phyloP scores from a whole-genome alignment of 1,140 invertebrate species.

The Drosophila sproati region DNA sequence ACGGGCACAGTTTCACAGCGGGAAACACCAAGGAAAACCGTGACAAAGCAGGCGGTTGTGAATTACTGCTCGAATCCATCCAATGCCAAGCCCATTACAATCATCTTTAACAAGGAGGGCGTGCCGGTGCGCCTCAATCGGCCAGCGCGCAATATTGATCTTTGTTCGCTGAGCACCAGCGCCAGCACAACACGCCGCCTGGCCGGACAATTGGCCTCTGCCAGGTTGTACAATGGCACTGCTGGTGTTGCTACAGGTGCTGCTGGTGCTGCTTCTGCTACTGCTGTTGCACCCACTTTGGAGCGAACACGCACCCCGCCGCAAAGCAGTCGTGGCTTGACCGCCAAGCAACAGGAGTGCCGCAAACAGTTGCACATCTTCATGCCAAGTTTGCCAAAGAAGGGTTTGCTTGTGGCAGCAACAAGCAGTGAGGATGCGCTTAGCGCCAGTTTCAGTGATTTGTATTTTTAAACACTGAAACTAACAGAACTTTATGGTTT shows the following conservation, averaged over 20 bases:
- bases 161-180: slow-evolving; percentile 67
- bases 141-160: slow-evolving; percentile 76
- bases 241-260: slow-evolving; percentile 33
- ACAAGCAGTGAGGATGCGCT: slow-evolving; percentile 50
- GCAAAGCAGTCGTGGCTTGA: slow-evolving; percentile 48
- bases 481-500: background rate
- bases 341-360: slow-evolving; percentile 28
- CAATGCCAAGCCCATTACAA: slow-evolving; percentile 81
- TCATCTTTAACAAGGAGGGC: slow-evolving; percentile 82
- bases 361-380: slow-evolving; percentile 82
- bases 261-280: slow-evolving; percentile 10
- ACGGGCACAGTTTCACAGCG: slow-evolving; percentile 42
- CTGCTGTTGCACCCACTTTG: slow-evolving; percentile 10
- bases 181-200: slow-evolving; percentile 64
- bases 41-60: slow-evolving; percentile 13
- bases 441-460: slow-evolving; percentile 59
- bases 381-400: slow-evolving; percentile 82
- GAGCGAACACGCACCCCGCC: slow-evolving; percentile 59
- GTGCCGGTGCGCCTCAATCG: slow-evolving; percentile 78
- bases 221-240: slow-evolving; percentile 66
- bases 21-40: slow-evolving; percentile 36
- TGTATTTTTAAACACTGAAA: slow-evolving; percentile 41
- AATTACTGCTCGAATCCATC: slow-evolving; percentile 37
- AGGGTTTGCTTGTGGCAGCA: slow-evolving; percentile 48
- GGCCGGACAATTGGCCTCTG: slow-evolving; percentile 70